Base-by-base conservation (phyloP, 2,113 vertebrate genomes). In the Chascanopsetta lugubris region DNA sequence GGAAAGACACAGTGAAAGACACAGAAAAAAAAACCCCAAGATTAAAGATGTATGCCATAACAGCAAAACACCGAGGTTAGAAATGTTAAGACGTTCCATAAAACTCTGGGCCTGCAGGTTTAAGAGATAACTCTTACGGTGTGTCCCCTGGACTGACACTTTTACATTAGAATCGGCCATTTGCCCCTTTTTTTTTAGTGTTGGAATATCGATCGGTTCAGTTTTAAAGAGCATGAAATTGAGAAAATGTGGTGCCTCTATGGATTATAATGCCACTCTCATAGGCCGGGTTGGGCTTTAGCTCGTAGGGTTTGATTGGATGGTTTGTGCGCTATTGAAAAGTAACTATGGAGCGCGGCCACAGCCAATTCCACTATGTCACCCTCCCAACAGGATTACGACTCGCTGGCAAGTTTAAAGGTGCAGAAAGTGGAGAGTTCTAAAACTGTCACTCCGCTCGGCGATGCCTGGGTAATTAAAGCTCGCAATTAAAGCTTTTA, bases 401-500 rank as follows among this genome's bases (percentile, higher is more conserved):
- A 82, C 81, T 63, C 26, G 47, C 69, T 85, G 75, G 64, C 75
- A 75, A 79, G 67, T 84, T 84, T 72, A 67, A 83, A 81, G 79
- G 63, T 81, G 53, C 64, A 69, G 77, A 84, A 83, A 87, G 73
- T 67, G 45, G 72, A 75, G 61, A 76, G 78, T 84, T 86, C 58
- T 80, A 85, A 85, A 88, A 61, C 48, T 79, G 85, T 84, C 87
- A 84, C 61, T 86, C 60, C 56, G 47, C 47, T 30, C n/a, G 69
- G 77, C 25, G 59, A 80, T 81, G 70, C 68, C 69, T 51, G 70
- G 72, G 69, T 85, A 87, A 90, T 87, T 87, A 89, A 89, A 80
- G 68, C 63, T 20, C 38, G 73, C 81, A 89, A 87, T 87, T 89
- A 89, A 88, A 85, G 79, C 82, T 87, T 88, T 87, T 83, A 83